Base-by-base conservation (phyloP, 2,113 vertebrate species). In the Notiomystis cincta region DNA sequence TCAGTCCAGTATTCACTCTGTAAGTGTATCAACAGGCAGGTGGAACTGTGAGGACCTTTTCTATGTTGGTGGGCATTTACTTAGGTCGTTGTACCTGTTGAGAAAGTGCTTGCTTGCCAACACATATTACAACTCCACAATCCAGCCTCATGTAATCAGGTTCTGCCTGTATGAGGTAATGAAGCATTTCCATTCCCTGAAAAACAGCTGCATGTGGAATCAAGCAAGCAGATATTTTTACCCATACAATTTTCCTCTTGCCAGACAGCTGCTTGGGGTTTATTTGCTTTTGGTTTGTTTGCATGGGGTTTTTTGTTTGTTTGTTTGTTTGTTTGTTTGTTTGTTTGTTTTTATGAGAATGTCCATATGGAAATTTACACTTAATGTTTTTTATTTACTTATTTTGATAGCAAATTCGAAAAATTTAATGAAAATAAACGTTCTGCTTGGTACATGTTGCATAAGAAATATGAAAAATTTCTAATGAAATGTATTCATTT, bases 161-260 rank as follows among this genome's bases (percentile, higher is more conserved):
- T 69, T 93, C 84, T 87, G 66, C 31, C 73, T 60, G 58, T 65
- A n/a, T 54, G 78, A 13, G 3, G 78, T 51, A 84, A 87, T 27
- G 61, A 67, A 85, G 69, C 61, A 82, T 72, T 96, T 92, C 87
- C 77, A 57, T 87, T 89, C 66, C 61, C 66, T 95, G 78, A 82
- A 91, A 93, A 93, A 72, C 42, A 87, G 50, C 84, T 87, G 78
- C 73, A 33, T 82, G 24, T 70, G 61, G 73, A 95, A 93, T 79
- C 45, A 72, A 96, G 65, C 66, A 69, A 89, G 81, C n/a, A 47
- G 78, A 56, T 89, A 79, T 91, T 96, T 95, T 91, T 89, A 89
- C 54, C 30, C 57, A 27, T 75, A 85, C 27, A 67, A 45, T 89
- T 89, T 89, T 89, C 66, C 57, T 82, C 76, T 94, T 93, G 62